Percentiles rank a stretch among this genome's conserved stretches.
These are phyloP conservation scores for Hypanus sabinus DNA, from an alignment of 2,113 vertebrate species.

Conservation along the genomic window DNA sequence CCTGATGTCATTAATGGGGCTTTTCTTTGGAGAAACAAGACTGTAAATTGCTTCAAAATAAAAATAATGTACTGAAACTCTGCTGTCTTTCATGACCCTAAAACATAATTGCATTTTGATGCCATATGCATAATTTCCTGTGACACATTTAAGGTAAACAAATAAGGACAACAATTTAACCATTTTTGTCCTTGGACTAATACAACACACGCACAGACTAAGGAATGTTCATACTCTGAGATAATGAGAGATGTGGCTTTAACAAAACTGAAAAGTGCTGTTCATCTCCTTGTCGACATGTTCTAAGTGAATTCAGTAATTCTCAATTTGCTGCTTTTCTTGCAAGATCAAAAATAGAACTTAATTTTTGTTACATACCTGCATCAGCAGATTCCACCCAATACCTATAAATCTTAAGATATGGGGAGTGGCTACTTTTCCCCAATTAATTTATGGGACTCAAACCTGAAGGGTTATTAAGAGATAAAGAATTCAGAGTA, in stretches of 20 bases:
- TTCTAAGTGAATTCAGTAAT: not conserved
- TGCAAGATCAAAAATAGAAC: too few relatives aligned
- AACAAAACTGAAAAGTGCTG: not conserved
- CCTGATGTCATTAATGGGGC: conserved; percentile 39
- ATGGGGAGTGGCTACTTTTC: not conserved
- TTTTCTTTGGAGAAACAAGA: conserved; percentile 39
- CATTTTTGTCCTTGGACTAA: not conserved
- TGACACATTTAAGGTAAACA: not conserved
- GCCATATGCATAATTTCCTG: conserved; percentile 4
- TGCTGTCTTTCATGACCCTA: not conserved
- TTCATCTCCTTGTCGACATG: not conserved
- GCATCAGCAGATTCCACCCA: not conserved
- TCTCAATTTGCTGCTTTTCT: not conserved
- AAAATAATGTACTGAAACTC: conserved; percentile 33
- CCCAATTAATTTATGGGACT: not conserved
- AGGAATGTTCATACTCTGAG: not conserved
- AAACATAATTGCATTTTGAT: conserved; percentile 8
- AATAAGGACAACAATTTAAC: not conserved
- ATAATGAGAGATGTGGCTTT: not conserved
- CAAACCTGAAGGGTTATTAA: not conserved
- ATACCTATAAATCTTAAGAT: not conserved
- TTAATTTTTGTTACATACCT: not conserved
- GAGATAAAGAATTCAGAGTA: not conserved
- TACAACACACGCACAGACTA: not conserved
- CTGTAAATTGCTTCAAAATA: conserved; percentile 43